These are phyloP conservation scores for Arrhopalites spinosus DNA, from an alignment of 2,888 invertebrate species.

Conservation along the genomic window DNA sequence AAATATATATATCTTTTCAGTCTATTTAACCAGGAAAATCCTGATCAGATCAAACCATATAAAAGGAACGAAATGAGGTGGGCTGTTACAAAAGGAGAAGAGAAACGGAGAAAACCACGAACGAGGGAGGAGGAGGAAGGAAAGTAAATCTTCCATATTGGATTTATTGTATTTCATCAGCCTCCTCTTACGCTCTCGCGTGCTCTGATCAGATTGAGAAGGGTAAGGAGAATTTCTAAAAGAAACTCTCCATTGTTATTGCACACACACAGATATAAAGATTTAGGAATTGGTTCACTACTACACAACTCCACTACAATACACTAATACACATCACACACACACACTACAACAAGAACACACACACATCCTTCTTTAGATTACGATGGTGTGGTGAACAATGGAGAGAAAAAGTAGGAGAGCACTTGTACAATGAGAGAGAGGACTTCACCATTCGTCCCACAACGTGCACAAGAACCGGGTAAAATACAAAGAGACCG, in stretches of 20 bases:
- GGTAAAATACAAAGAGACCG: neutral
- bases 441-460: neutral
- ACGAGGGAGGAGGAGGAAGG: slow-evolving; percentile 3
- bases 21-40: slow-evolving; percentile 34
- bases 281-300: slow-evolving; percentile 13
- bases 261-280: slow-evolving; percentile 6
- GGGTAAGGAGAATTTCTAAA: slow-evolving; percentile 6
- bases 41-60: slow-evolving; percentile 33
- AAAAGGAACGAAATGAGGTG: slow-evolving; percentile 32
- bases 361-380: slow-evolving; percentile 3
- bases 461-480: slow-evolving; percentile 11
- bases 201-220: slow-evolving; percentile 31
- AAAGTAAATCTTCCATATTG: slow-evolving; percentile 37
- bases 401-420: slow-evolving; percentile 17
- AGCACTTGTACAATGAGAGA: slow-evolving; percentile 4
- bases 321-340: slow-evolving; percentile 6
- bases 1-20: slow-evolving; percentile 31
- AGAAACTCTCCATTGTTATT: slow-evolving; percentile 30
- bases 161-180: slow-evolving; percentile 35
- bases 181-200: slow-evolving; percentile 24
- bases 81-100: slow-evolving; percentile 27
- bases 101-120: slow-evolving; percentile 26
- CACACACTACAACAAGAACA: neutral
- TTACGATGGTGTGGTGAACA: slow-evolving; percentile 24
- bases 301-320: slow-evolving; percentile 8